Evolutionary conservation across 1,140 invertebrate genomes (phyloP).

Genomic region (Apis mellifera): Amel_HAv3.1 CM009931.2:11418001-11418500

Average conservation of each 20-base stretch:
- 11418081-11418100: constrained; percentile 22
- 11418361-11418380: constrained; percentile 1
- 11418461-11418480: neutral
- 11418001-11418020: neutral
- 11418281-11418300: neutral
- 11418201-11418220: constrained; percentile 39
- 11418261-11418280: constrained; percentile 36
- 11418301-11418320: constrained; percentile 16
- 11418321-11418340: constrained; percentile 25
- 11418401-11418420: neutral
- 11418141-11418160: constrained; percentile 16
- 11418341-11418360: constrained; percentile 1
- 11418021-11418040: no score
- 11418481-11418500: no score
- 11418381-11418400: neutral
- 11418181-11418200: constrained; percentile 26
- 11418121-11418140: neutral
- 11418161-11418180: neutral
- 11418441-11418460: neutral
- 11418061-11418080: no score
- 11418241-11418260: constrained; percentile 11
- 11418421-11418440: neutral
- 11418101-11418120: constrained; percentile 4
- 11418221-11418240: constrained; percentile 24
- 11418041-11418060: no score